These are phyloP conservation scores for Calosoma granatense DNA, from an alignment of 1,140 invertebrate genomes.

Conservation along the genomic window DNA sequence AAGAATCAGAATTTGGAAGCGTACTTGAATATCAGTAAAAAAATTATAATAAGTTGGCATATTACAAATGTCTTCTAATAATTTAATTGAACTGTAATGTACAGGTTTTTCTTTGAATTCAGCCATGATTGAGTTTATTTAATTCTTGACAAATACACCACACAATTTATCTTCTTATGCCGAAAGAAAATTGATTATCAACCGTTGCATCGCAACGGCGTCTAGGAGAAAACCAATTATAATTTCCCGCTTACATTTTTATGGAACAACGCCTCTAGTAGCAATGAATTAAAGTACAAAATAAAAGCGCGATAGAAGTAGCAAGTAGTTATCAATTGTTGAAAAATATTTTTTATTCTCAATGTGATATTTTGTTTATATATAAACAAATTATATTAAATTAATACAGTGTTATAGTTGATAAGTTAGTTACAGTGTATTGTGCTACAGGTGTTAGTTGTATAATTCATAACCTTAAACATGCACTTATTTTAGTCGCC, in stretches of 20 bases:
- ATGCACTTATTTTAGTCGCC: neutral
- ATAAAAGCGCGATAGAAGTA: neutral
- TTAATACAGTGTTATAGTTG: too few relatives aligned
- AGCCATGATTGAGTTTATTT: constrained; percentile 36
- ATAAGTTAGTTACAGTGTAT: too few relatives aligned
- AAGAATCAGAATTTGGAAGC: neutral
- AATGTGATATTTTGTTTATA: too few relatives aligned
- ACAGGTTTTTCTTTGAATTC: constrained; percentile 43
- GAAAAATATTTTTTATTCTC: too few relatives aligned
- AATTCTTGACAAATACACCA: constrained; percentile 9
- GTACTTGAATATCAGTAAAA: constrained; percentile 32
- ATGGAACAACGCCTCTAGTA: neutral
- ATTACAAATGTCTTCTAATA: constrained; percentile 45
- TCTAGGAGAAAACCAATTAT: neutral
- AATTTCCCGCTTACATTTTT: neutral
- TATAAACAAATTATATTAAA: too few relatives aligned
- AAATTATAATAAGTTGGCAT: constrained; percentile 43
- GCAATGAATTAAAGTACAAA: neutral
- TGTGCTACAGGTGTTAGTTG: too few relatives aligned
- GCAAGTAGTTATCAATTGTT: neutral
- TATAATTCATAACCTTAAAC: too few relatives aligned
- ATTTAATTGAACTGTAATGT: constrained; percentile 44
- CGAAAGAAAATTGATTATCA: neutral
- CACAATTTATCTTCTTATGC: neutral
- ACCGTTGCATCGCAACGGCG: neutral